Base-by-base conservation (phyloP, 2,797 vertebrate species). In the Gymnocypris eckloni region DNA sequence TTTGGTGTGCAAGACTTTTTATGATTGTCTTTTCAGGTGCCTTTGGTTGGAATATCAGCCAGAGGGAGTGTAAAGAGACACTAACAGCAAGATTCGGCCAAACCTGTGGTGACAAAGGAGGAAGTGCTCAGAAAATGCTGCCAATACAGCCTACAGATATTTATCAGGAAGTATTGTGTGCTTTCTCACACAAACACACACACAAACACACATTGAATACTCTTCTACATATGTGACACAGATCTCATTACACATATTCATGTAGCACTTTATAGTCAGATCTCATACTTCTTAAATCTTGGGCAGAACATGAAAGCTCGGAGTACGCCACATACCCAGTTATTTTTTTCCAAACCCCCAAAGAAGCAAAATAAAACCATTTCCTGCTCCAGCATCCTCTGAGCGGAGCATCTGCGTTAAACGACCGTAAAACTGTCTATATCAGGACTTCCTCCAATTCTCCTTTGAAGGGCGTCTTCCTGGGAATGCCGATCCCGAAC, bases 391-490 rank as follows among this genome's bases (percentile, higher is more conserved):
- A 92, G 94, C 95, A 97, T 96, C 96, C 95, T 94, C 94, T 81
- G 84, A 92, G 88, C 91, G 86, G 90, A 90, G 88, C 92, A 91
- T 96, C 96, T 96, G 95, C 94, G 93, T 94, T 91, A 92, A 89
- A 82, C 95, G 81, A 93, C 96, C 93, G 95, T 96, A 96, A 96
- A 96, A 94, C 95, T 94, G 96, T 97, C 97, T 97, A 97, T 97
- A 97, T 94, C 95, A 96, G 96, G 96, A 97, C 97, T 99, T 99
- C 98, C 97, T 97, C 93, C 97, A 94, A 99, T 99, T 99, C 97
- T 97, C 95, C 92, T 95, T 92, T 75, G 92, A 94, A 94, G 94
- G 95, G 94, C 92, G 95, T 97, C 96, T 96, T 97, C 96, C 96
- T 96, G 94, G 96, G 95, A 97, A 97, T 95, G 94, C 90, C 95